Base-by-base conservation (phyloP, 2,113 vertebrate genomes). In the Alouatta palliata region DNA sequence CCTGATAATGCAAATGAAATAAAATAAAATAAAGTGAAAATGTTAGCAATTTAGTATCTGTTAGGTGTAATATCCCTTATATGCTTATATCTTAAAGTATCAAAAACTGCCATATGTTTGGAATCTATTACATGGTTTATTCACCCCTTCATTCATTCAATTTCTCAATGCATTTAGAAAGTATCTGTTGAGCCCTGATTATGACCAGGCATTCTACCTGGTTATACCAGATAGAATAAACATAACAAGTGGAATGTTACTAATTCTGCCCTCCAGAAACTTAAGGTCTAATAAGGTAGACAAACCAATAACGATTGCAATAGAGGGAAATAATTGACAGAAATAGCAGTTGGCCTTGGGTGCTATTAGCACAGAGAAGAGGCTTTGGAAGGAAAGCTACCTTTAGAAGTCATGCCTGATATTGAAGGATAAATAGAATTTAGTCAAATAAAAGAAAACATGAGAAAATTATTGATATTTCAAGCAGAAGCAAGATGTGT, bases 401-500 rank as follows among this genome's bases (percentile, higher is more conserved):
- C 73, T 84, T 76, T 77, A 77, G 16, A 77, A 79, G n/a, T 77
- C 19, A 54, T 56, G 47, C 47, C 75, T 91, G 77, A 32, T 49
- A 71, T 66, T 86, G 68, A 90, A 90, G 76, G 37, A 79, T 66
- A 86, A 87, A 85, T 49, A 66, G 35, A 58, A 87, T 92, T 96
- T 92, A 83, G 21, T 43, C 76, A 96, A 71, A 49, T 77, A 58
- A 79, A 94, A 47, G 37, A 83, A 84, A 86, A 10, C 45, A 80
- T 27, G 19, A 49, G 47, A 47, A 35, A 81, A 49, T 64, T 64
- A 30, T 64, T 32, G 30, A 20, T 56, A 43, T 64, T 91, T 56
- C 25, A 91, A 91, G 64, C 11, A 64, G 47, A 85, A 90, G 85
- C 80, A 81, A 58, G 40, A 20, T 23, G 1, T 58, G 16, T 56